These are phyloP conservation scores for Drosophila tanythrix DNA, from an alignment of 2,888 invertebrate species.

Conservation along the genomic window DNA sequence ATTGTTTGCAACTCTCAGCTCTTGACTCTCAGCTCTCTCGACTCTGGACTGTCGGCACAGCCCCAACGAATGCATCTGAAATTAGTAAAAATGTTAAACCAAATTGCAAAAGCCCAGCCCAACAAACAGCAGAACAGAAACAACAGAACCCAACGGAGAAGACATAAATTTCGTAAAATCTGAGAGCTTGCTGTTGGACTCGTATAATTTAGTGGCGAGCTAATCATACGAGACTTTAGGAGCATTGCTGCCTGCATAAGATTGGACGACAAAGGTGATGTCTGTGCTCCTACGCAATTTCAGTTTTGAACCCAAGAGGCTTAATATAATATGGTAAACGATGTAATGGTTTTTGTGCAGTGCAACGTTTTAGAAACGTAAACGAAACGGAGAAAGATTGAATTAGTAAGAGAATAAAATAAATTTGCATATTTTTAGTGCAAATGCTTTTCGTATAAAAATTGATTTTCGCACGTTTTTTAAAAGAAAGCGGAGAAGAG, in stretches of 20 bases:
- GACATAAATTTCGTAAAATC: conserved; percentile 60
- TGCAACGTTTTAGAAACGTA: neutral
- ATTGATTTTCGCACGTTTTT: conserved; percentile 5
- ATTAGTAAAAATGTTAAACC: conserved; percentile 58
- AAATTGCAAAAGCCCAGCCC: conserved; percentile 72
- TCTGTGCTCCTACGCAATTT: neutral
- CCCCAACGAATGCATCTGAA: conserved; percentile 42
- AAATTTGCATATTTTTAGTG: neutral
- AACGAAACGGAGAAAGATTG: neutral
- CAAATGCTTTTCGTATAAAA: conserved; percentile 17
- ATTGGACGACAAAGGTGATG: neutral
- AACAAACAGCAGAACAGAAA: conserved; percentile 22
- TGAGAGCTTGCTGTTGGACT: conserved; percentile 18
- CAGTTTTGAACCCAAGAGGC: neutral
- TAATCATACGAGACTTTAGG: conserved; percentile 14
- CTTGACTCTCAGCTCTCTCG: neutral
- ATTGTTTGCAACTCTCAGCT: conserved; percentile 2
- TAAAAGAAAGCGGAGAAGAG: neutral
- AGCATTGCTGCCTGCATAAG: neutral
- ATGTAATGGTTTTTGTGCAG: neutral
- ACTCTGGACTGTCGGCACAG: neutral
- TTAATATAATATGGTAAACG: neutral
- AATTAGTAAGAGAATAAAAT: neutral
- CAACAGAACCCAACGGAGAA: conserved; percentile 12
- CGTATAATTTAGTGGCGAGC: conserved; percentile 10